These are phyloP conservation scores for Galeruca laticollis DNA, from an alignment of 2,888 invertebrate genomes.

Conservation along the genomic window DNA sequence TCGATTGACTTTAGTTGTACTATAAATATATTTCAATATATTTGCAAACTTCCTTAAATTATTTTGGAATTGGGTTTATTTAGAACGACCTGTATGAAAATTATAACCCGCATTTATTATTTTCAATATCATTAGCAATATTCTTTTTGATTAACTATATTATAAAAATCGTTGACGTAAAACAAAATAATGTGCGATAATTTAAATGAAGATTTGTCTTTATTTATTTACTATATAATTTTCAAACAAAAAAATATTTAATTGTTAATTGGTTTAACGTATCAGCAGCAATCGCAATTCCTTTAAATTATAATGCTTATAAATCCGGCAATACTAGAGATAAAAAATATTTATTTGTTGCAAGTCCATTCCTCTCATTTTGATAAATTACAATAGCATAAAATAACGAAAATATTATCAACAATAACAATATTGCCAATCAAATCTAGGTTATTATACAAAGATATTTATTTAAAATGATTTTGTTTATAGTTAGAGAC, in stretches of 20 bases:
- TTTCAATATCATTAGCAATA: neutral
- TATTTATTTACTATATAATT: neutral
- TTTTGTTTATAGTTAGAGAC: too few relatives aligned
- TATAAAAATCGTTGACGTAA: neutral
- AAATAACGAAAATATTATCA: neutral
- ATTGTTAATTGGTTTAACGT: neutral
- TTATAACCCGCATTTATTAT: too few relatives aligned
- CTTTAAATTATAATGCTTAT: neutral
- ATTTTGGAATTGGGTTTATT: too few relatives aligned
- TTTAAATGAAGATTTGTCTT: neutral
- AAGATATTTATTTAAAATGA: too few relatives aligned
- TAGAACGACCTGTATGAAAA: too few relatives aligned
- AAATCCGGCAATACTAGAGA: neutral
- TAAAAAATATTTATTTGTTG: neutral
- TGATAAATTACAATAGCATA: neutral
- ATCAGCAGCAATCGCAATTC: neutral
- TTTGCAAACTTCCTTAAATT: too few relatives aligned
- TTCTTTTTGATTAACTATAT: neutral
- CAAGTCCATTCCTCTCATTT: slow-evolving; percentile 1
- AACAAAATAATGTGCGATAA: neutral
- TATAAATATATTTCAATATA: too few relatives aligned
- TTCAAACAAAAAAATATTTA: neutral
- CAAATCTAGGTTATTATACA: too few relatives aligned
- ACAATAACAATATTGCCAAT: neutral
- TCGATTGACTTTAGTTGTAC: too few relatives aligned